Base-by-base conservation (phyloP, 2,113 vertebrate species). In the Eleginops maclovinus region DNA sequence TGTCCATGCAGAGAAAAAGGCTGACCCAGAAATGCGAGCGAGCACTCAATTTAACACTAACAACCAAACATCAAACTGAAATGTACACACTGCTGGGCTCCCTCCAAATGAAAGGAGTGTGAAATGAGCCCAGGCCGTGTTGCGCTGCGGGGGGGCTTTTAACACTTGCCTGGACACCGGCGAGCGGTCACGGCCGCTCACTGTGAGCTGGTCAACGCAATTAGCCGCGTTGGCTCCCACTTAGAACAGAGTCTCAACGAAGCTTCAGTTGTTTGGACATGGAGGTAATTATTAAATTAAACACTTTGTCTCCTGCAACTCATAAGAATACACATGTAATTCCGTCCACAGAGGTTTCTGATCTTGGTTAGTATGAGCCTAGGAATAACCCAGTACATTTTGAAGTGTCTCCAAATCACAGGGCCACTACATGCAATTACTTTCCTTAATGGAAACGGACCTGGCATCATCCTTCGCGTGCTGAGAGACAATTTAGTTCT, bases 91-190 rank as follows among this genome's bases (percentile, higher is more conserved):
- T 7, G 43, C 51, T 72, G 60, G 79, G 58, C 62, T 72, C 60
- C 73, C 55, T 67, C 53, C 72, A 68, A 83, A 77, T 70, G 36
- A 67, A 78, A 83, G 77, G 28, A 81, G 88, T 88, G 89, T 91
- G 89, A 93, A 92, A 89, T 91, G 72, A 88, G 77, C 79, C 71
- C 59, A 65, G 76, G 85, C 61, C 77, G 14, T 75, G 78, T 77
- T 82, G 79, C 88, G 22, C 83, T 40, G 77, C 72, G 61, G 91
- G 88, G 56, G 83, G 56, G 87, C 82, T 89, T 86, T 89, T 87
- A 82, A 87, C 83, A 87, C 85, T 55, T 71, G 76, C 63, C 60
- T 70, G 75, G 70, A 82, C 83, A 49, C 79, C 10, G 22, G 81
- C 50, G 46, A 75, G 83, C 26, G 59, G 85, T 81, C 82, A 79